Conservation (phyloP, 2,113 vertebrate species). For the Guaruba guarouba region DNA sequence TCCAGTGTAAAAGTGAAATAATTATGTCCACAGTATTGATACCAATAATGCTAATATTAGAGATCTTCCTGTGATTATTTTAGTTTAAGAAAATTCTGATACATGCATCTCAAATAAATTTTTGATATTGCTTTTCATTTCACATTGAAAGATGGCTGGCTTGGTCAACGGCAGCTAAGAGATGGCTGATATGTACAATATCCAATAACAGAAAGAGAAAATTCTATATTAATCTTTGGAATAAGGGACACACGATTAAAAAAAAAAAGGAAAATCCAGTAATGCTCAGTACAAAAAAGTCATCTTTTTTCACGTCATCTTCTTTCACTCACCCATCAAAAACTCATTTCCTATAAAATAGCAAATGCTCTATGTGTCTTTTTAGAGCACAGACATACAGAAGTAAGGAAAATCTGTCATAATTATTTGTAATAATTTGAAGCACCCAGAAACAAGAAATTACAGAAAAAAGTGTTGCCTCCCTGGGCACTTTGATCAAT, state of each 20-base stretch:
- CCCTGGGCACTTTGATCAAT: not conserved
- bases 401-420: not conserved
- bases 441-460: not conserved
- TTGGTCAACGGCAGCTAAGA: not conserved
- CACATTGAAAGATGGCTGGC: not conserved
- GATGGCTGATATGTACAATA: not conserved
- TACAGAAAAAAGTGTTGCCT: not conserved
- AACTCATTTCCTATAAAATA: not conserved
- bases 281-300: not conserved
- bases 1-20: not conserved
- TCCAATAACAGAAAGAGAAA: not conserved
- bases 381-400: not conserved
- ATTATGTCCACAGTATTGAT: not conserved
- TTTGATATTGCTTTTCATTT: slow-evolving; percentile 20
- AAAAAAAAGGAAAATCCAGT: not conserved
- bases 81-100: slow-evolving; percentile 21
- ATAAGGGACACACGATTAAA: not conserved
- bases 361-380: not conserved
- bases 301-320: not conserved
- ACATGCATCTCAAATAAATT: not conserved
- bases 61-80: not conserved
- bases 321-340: not conserved
- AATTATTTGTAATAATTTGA: not conserved
- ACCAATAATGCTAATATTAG: not conserved
- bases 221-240: not conserved